phyloP scores from a whole-genome alignment of 2,797 vertebrate genomes.

The Centroberyx gerrardi region DNA sequence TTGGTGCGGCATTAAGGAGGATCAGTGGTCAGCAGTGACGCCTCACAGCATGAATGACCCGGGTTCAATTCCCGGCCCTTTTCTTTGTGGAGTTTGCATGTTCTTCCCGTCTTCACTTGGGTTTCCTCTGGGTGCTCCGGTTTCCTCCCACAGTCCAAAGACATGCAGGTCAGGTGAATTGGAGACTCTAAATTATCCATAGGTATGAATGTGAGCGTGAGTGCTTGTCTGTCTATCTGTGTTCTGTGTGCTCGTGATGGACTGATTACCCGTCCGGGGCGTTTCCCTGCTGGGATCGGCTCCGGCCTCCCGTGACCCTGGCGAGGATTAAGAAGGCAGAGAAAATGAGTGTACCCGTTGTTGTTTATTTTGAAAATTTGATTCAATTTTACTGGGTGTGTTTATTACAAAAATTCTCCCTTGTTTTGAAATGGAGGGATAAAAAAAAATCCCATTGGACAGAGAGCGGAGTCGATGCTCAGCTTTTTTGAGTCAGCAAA shows the following conservation, averaged over 20 bases:
- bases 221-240: not conserved
- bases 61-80: not conserved
- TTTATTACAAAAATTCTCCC: constrained; percentile 20
- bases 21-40: too few species aligned
- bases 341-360: too few species aligned
- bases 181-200: not conserved
- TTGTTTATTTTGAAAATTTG: not conserved
- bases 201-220: not conserved
- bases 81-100: not conserved
- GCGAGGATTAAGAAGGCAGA: too few species aligned
- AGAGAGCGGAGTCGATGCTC: constrained; percentile 23
- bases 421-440: not conserved
- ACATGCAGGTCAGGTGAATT: not conserved
- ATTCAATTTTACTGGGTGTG: not conserved
- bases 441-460: constrained; percentile 14
- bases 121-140: not conserved
- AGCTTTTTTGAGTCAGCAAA: constrained; percentile 62
- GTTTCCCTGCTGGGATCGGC: too few species aligned
- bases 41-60: not conserved
- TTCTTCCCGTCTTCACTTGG: not conserved
- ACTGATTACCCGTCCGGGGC: too few species aligned
- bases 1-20: not conserved
- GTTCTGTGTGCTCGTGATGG: not conserved
- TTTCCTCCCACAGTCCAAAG: not conserved
- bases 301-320: too few species aligned